Conservation (phyloP, 2,888 invertebrate genomes). For the Byasa hedistus region DNA sequence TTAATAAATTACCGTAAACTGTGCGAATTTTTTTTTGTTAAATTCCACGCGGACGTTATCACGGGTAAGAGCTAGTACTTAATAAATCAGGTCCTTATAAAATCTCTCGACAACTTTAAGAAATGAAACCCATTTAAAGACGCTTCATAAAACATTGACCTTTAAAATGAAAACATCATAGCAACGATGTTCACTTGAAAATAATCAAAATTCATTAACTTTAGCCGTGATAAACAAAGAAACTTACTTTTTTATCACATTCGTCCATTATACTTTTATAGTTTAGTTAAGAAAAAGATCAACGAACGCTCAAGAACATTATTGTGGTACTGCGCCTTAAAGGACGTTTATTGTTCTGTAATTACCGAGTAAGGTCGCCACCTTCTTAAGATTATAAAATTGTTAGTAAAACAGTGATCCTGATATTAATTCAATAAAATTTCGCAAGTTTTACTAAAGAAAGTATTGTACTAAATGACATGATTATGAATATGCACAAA, state of each 20-base stretch:
- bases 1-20: too few relatives aligned
- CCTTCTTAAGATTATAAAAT: constrained; percentile 40
- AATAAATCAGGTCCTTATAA: not conserved
- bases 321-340: constrained; percentile 33
- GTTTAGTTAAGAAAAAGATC: constrained; percentile 12
- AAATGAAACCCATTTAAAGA: not conserved
- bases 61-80: too few relatives aligned
- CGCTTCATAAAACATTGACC: not conserved
- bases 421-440: not conserved
- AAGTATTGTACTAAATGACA: constrained; percentile 33
- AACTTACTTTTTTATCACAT: not conserved
- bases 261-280: constrained; percentile 1
- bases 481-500: constrained; percentile 37
- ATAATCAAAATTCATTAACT: constrained; percentile 45
- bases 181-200: constrained; percentile 1
- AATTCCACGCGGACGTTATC: too few relatives aligned
- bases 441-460: constrained; percentile 11
- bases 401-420: not conserved
- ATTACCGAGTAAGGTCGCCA: constrained; percentile 52
- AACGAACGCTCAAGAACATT: constrained; percentile 17
- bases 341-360: constrained; percentile 54
- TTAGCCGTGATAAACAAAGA: constrained; percentile 31
- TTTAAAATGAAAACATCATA: constrained; percentile 20
- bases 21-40: too few relatives aligned
- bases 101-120: not conserved